These are phyloP conservation scores for Epinotia demarniana DNA, from an alignment of 2,888 invertebrate species.

Conservation along the genomic window DNA sequence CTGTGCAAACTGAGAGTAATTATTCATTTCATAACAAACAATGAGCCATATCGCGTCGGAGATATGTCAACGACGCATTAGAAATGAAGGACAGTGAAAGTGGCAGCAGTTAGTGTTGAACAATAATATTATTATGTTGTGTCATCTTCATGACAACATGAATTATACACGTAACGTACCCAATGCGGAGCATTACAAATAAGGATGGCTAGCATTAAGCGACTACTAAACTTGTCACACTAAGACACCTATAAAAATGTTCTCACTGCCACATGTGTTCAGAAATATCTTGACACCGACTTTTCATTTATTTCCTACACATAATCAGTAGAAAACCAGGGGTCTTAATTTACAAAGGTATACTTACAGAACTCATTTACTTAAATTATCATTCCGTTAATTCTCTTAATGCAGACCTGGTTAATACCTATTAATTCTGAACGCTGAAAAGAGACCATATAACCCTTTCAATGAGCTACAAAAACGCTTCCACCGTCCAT, in stretches of 20 bases:
- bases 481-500: constrained; percentile 12
- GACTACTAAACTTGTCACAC: neutral
- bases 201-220: neutral
- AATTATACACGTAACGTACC: neutral
- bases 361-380: too few relatives aligned
- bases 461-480: neutral
- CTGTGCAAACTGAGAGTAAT: constrained; percentile 17
- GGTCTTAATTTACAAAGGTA: too few relatives aligned
- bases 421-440: neutral
- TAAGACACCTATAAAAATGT: neutral
- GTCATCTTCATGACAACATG: constrained; percentile 16
- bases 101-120: constrained; percentile 15
- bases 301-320: too few relatives aligned
- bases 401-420: neutral
- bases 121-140: constrained; percentile 28
- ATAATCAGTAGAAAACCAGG: too few relatives aligned
- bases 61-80: constrained; percentile 29
- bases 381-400: neutral
- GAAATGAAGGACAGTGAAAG: constrained; percentile 39
- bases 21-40: constrained; percentile 26
- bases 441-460: neutral
- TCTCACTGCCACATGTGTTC: neutral
- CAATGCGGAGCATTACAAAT: constrained; percentile 3
- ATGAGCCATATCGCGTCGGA: constrained; percentile 14
- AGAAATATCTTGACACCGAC: neutral